phyloP scores from a whole-genome alignment of 2,113 vertebrate species.

The Cochlearius cochlearius region DNA sequence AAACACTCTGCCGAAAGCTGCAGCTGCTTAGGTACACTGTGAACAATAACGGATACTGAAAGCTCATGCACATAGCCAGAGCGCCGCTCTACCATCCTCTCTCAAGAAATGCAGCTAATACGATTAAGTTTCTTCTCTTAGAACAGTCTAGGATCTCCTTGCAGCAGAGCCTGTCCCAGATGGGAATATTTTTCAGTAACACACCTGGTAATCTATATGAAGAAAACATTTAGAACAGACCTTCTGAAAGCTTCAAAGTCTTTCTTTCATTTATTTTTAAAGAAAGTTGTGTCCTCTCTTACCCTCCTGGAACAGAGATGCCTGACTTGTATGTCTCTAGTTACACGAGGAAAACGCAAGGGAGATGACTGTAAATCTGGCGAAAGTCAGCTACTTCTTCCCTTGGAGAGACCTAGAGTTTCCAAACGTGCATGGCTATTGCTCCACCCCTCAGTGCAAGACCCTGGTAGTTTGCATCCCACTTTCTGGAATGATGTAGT shows the following conservation, averaged over 20 bases:
- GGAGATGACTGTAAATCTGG: neutral
- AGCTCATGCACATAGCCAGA: accelerated
- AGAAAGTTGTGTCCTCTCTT: neutral
- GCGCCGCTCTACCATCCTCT: neutral
- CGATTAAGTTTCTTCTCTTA: neutral
- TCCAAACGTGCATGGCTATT: neutral
- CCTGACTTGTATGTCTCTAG: neutral
- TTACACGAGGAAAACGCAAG: neutral
- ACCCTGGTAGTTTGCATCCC: neutral
- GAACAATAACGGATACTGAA: neutral
- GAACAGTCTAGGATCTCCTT: neutral
- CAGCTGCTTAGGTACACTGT: neutral
- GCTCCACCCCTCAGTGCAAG: neutral
- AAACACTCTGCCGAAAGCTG: neutral
- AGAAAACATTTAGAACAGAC: neutral
- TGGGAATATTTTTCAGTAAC: neutral
- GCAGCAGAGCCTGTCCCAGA: neutral
- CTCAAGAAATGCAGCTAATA: neutral
- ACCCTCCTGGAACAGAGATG: neutral
- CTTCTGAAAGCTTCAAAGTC: neutral
- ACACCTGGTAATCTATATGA: neutral
- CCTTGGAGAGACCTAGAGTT: neutral
- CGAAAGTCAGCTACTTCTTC: neutral
- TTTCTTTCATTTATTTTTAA: neutral
- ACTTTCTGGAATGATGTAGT: neutral